phyloP scores from a whole-genome alignment of 92 coral and sea anemone genomes.

The Phenganax stokvisi region DNA sequence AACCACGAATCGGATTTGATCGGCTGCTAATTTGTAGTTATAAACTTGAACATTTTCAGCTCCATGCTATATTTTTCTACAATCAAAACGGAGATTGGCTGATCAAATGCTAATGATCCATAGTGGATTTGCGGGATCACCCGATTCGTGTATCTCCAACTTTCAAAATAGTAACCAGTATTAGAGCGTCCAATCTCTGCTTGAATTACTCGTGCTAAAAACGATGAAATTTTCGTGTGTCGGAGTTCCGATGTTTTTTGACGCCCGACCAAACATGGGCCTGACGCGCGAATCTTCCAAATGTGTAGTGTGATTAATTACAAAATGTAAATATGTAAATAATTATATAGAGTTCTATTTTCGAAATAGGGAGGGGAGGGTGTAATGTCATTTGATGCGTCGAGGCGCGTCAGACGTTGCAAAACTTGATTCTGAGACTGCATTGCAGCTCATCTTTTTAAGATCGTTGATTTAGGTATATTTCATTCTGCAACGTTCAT shows the following conservation, averaged over 20 bases:
- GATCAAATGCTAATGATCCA: neutral
- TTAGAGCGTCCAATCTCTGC: neutral
- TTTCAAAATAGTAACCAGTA: neutral
- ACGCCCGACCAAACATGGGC: slow-evolving; percentile 7
- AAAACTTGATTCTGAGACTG: neutral
- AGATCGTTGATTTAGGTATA: neutral
- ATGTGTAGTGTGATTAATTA: neutral
- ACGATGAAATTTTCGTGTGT: neutral
- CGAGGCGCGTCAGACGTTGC: neutral
- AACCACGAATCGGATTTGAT: too few species aligned
- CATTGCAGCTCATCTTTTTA: neutral
- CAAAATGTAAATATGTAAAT: slow-evolving; percentile 6
- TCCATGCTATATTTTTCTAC: slow-evolving; percentile 1
- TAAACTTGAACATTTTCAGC: neutral
- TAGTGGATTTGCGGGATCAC: neutral
- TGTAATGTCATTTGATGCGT: slow-evolving; percentile 9
- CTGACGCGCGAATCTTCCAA: neutral
- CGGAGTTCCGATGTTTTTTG: neutral
- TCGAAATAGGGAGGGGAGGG: slow-evolving; percentile 29
- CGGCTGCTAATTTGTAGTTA: too few species aligned
- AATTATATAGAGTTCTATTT: slow-evolving; percentile 30
- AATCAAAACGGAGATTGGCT: neutral
- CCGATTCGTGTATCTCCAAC: neutral
- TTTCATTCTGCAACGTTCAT: neutral
- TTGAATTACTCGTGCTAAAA: slow-evolving; percentile 3